These are phyloP conservation scores for Betta splendens DNA, from an alignment of 2,797 vertebrate genomes.

Conservation along the genomic window DNA sequence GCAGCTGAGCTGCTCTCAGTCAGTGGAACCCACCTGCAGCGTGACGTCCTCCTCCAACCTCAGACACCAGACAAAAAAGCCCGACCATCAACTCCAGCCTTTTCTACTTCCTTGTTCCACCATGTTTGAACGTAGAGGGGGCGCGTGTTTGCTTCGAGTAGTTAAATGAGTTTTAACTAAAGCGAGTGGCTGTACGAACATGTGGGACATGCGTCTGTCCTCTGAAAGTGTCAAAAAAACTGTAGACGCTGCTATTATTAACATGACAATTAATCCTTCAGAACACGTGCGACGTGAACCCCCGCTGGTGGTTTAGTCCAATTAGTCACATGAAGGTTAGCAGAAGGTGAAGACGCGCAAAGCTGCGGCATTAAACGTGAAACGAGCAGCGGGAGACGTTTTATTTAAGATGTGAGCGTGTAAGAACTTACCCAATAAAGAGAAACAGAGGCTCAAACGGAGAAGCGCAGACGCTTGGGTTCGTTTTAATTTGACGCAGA, in stretches of 20 bases:
- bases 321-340: neutral
- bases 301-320: neutral
- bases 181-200: neutral
- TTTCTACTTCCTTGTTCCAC: conserved; percentile 39
- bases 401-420: too few species aligned
- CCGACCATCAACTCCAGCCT: rapidly evolving
- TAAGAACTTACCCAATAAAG: too few species aligned
- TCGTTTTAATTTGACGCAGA: too few species aligned
- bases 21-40: too few species aligned
- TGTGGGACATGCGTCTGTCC: neutral
- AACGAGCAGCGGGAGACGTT: too few species aligned
- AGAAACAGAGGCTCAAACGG: too few species aligned
- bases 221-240: neutral
- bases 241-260: neutral
- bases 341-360: too few species aligned
- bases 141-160: neutral
- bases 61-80: conserved; percentile 2
- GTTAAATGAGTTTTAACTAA: neutral
- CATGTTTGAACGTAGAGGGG: conserved; percentile 3
- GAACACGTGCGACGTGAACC: neutral
- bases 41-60: conserved; percentile 9
- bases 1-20: too few species aligned
- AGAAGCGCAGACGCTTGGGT: too few species aligned
- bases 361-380: too few species aligned
- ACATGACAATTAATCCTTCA: neutral